Percentiles rank a stretch among this genome's conserved stretches.
Conservation (phyloP, 2,113 vertebrate species). For the Brachypteracias leptosomus region DNA sequence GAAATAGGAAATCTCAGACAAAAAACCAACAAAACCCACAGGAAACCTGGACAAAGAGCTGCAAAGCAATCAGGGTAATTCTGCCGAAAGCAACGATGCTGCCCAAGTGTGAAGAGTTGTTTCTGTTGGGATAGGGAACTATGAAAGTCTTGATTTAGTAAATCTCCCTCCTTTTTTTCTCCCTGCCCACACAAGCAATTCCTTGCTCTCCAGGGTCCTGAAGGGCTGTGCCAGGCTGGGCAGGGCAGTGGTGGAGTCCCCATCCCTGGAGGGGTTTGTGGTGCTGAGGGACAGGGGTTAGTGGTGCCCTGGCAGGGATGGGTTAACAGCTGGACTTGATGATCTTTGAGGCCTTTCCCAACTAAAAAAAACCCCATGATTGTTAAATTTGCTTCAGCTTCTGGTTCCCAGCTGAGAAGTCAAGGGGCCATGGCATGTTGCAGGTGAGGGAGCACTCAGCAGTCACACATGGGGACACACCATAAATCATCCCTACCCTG, state of each 20-base stretch:
- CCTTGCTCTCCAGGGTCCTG: too few relatives aligned
- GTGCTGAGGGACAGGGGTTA: too few relatives aligned
- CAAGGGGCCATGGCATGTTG: neutral
- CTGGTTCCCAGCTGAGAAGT: neutral
- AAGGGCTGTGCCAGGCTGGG: too few relatives aligned
- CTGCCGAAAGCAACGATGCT: neutral
- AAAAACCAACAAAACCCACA: neutral
- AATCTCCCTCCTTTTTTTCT: neutral
- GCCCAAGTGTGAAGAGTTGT: neutral
- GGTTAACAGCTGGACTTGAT: too few relatives aligned
- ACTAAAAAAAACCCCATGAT: too few relatives aligned
- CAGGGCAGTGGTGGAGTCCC: too few relatives aligned
- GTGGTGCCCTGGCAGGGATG: too few relatives aligned
- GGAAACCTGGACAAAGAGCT: neutral
- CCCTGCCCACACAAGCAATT: accelerated
- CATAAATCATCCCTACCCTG: neutral
- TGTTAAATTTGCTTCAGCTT: neutral
- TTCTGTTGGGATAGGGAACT: neutral
- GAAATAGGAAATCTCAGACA: neutral
- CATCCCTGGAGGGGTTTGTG: too few relatives aligned
- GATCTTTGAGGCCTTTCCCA: too few relatives aligned
- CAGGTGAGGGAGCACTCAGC: neutral
- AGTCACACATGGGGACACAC: neutral
- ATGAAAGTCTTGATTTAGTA: neutral
- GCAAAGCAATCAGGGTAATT: neutral